These are phyloP conservation scores for Pseudomugil tenellus DNA, from an alignment of 2,797 vertebrate genomes.

Conservation along the genomic window DNA sequence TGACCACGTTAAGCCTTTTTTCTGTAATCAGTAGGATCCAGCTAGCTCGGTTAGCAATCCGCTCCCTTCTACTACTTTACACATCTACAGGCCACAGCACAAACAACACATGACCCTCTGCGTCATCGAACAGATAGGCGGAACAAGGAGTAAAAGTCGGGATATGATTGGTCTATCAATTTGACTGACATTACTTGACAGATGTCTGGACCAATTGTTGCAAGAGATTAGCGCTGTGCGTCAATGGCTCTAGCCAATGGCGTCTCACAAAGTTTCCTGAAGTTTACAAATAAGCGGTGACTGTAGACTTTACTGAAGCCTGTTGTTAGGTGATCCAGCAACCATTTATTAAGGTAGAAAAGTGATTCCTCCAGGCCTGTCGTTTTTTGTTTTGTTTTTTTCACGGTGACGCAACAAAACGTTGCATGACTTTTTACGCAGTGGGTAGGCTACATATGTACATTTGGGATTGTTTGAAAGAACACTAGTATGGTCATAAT, in stretches of 20 bases:
- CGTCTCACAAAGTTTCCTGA: slow-evolving; percentile 43
- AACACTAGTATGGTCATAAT: no score
- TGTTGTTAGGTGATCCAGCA: no score
- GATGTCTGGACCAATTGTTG: slow-evolving; percentile 26
- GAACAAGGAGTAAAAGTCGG: slow-evolving; percentile 13
- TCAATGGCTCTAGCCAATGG: slow-evolving; percentile 57
- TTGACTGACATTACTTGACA: slow-evolving; percentile 21
- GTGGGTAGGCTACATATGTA: no score
- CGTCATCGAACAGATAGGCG: slow-evolving; percentile 63
- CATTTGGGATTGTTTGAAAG: no score
- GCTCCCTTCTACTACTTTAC: slow-evolving; percentile 78
- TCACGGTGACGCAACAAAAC: no score
- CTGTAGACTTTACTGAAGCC: slow-evolving; percentile 3
- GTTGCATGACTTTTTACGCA: no score
- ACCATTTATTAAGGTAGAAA: no score
- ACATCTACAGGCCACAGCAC: slow-evolving; percentile 86
- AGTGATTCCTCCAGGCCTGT: no score
- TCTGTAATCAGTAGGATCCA: slow-evolving; percentile 48
- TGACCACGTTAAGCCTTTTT: slow-evolving; percentile 74
- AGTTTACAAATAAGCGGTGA: slow-evolving; percentile 59
- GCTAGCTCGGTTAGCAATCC: slow-evolving; percentile 79
- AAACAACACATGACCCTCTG: slow-evolving; percentile 92
- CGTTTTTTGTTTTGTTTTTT: no score
- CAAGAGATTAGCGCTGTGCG: slow-evolving; percentile 40
- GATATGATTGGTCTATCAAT: slow-evolving; percentile 52